Evolutionary conservation across 1,140 invertebrate species (phyloP).

Genomic region (Drosophila melanogaster): DNA sequence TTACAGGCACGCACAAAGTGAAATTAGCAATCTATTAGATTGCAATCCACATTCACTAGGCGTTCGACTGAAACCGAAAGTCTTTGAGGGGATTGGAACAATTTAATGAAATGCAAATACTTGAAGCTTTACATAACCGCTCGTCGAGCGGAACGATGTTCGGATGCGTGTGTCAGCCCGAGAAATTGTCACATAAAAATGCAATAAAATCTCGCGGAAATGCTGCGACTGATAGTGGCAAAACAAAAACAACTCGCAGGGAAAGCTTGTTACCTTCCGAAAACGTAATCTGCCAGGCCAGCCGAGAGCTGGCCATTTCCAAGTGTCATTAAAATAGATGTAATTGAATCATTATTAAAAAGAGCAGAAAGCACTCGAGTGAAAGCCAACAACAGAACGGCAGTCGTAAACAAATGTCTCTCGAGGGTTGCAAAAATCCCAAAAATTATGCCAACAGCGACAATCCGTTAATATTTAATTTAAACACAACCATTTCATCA

Average conservation of each 20-base stretch:
- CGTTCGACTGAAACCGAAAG: constrained; percentile 69
- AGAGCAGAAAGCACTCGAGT: constrained; percentile 41
- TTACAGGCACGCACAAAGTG: constrained; percentile 68
- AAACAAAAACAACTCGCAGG: constrained; percentile 37
- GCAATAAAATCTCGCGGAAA: constrained; percentile 74
- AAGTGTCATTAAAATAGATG: constrained; percentile 74
- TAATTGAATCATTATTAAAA: constrained; percentile 68
- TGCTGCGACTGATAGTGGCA: constrained; percentile 53
- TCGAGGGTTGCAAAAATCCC: constrained; percentile 21
- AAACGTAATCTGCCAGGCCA: constrained; percentile 64
- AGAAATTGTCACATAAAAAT: constrained; percentile 80
- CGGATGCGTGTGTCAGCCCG: constrained; percentile 19
- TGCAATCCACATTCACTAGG: constrained; percentile 38
- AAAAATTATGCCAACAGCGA: neutral
- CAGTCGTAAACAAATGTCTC: constrained; percentile 1
- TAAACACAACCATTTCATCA: no score
- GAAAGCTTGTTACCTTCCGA: constrained; percentile 75
- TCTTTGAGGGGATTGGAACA: constrained; percentile 33
- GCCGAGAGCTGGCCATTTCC: constrained; percentile 50
- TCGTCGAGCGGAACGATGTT: constrained; percentile 17
- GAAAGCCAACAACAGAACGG: constrained; percentile 49
- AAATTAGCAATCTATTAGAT: constrained; percentile 75
- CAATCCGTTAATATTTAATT: no score
- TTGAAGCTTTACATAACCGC: constrained; percentile 57
- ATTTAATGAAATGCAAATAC: constrained; percentile 35